phyloP scores from a whole-genome alignment of 2,113 vertebrate genomes.

The Labeo catla region DNA sequence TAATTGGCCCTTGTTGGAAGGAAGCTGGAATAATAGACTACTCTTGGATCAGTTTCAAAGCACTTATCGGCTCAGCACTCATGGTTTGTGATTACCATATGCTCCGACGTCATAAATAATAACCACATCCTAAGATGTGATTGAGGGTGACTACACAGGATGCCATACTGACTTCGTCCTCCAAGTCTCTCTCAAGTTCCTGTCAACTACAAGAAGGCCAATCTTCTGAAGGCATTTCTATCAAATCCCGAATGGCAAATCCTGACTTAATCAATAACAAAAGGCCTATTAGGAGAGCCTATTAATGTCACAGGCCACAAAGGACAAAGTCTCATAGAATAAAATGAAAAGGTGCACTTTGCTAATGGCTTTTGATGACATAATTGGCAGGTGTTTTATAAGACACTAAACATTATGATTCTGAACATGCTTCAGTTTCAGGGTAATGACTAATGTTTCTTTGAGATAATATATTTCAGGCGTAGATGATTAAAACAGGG shows the following conservation, averaged over 20 bases:
- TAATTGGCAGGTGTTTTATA: conserved; percentile 27
- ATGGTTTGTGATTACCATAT: conserved; percentile 33
- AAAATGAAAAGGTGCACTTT: conserved; percentile 1
- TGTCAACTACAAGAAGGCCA: not conserved
- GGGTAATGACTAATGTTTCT: conserved; percentile 12
- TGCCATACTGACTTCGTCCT: not conserved
- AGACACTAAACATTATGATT: not conserved
- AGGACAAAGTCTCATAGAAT: not conserved
- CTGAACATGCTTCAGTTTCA: conserved; percentile 2
- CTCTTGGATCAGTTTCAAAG: conserved; percentile 22
- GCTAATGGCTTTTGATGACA: conserved; percentile 13
- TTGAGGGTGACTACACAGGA: conserved; percentile 3
- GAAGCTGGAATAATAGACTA: conserved; percentile 17
- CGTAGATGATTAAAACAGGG: conserved; percentile 11
- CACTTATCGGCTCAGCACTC: not conserved
- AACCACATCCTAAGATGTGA: conserved; percentile 22
- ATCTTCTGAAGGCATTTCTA: not conserved
- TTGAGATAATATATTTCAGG: conserved; percentile 13
- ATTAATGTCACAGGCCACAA: not conserved
- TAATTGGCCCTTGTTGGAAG: not conserved
- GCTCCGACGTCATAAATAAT: conserved; percentile 17
- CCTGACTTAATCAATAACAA: not conserved
- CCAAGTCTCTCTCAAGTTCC: not conserved
- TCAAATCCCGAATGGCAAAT: not conserved
- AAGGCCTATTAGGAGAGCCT: not conserved